Conservation (phyloP, 2,888 invertebrate species). For the Tiphia femorata region DNA sequence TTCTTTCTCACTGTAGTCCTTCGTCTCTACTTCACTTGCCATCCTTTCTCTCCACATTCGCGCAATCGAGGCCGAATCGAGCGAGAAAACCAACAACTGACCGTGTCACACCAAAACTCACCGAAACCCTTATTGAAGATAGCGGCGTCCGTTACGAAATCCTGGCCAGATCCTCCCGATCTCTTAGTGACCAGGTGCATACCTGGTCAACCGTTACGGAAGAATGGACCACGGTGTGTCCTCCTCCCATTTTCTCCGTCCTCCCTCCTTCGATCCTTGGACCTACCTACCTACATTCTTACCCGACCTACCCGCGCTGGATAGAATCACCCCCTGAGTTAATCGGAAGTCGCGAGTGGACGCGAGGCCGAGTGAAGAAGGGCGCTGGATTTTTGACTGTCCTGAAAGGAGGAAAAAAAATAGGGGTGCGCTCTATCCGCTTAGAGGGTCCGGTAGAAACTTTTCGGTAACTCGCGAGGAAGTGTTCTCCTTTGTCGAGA, state of each 20-base stretch:
- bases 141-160: constrained; percentile 19
- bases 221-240: constrained; percentile 4
- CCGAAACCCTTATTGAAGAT: not conserved
- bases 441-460: constrained; percentile 30
- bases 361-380: constrained; percentile 14
- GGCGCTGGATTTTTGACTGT: constrained; percentile 14
- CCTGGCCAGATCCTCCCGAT: constrained; percentile 40
- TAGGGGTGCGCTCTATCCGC: constrained; percentile 45
- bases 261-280: constrained; percentile 1
- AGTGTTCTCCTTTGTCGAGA: constrained; percentile 30
- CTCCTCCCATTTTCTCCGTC: constrained; percentile 10
- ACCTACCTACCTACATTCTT: constrained; percentile 8
- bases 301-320: constrained; percentile 7
- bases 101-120: not conserved
- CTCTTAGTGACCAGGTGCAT: constrained; percentile 41
- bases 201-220: constrained; percentile 32
- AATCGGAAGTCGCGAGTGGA: constrained; percentile 41
- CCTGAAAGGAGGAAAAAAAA: constrained; percentile 26
- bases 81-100: not conserved
- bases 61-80: too few relatives aligned
- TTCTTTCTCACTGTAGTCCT: too few relatives aligned
- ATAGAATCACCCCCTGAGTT: too few relatives aligned
- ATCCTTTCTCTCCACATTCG: too few relatives aligned
- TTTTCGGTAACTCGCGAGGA: constrained; percentile 28
- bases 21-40: too few relatives aligned